Conservation (phyloP, 2,797 vertebrate genomes). For the Danio tinwini region DNA sequence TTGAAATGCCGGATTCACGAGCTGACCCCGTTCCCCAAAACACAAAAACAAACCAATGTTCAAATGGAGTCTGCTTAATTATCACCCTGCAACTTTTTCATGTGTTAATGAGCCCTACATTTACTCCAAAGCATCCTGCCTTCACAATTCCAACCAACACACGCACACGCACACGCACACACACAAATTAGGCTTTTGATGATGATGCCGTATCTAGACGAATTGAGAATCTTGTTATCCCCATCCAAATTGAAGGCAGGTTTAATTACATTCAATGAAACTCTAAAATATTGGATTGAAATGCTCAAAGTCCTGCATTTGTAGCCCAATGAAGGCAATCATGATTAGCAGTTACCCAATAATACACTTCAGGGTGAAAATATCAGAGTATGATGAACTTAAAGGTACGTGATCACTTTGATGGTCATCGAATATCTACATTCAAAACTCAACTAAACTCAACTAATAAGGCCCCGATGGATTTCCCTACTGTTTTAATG, state of each 20-base stretch:
- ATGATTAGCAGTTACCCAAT: not conserved
- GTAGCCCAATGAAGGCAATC: not conserved
- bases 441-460: constrained; percentile 54
- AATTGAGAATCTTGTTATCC: not conserved
- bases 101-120: constrained; percentile 62
- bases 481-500: constrained; percentile 46
- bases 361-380: not conserved
- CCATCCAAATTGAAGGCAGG: constrained; percentile 31
- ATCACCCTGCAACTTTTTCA: constrained; percentile 59
- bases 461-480: constrained; percentile 55
- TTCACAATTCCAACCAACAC: constrained; percentile 30
- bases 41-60: constrained; percentile 47
- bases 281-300: constrained; percentile 41
- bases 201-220: not conserved
- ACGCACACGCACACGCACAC: too few species aligned
- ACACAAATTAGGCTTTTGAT: constrained; percentile 8
- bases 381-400: not conserved
- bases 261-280: constrained; percentile 52
- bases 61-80: constrained; percentile 58
- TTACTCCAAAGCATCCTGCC: constrained; percentile 52
- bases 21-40: constrained; percentile 47
- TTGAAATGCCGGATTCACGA: constrained; percentile 48
- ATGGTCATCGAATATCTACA: constrained; percentile 47
- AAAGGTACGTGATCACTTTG: constrained; percentile 22
- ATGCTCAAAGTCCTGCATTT: not conserved